A percentile compares a stretch with the other conserved stretches of the same genome.
phyloP scores from a whole-genome alignment of 2,797 vertebrate genomes.

The Myotis findleyi region DNA sequence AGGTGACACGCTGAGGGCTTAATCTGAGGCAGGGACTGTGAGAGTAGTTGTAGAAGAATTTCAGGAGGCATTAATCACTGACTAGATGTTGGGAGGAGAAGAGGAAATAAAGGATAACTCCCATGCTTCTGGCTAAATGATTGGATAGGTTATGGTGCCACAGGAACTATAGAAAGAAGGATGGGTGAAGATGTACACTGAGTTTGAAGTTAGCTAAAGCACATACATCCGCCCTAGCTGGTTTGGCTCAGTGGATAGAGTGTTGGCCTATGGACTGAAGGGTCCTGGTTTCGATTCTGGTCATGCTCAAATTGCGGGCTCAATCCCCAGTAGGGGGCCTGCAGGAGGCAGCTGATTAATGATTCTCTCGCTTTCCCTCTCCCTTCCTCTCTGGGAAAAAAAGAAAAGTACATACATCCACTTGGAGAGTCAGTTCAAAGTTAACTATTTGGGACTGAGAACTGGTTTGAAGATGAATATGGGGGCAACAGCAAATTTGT shows the following conservation, averaged over 20 bases:
- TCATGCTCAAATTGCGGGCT: too few species aligned
- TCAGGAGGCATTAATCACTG: conserved; percentile 1
- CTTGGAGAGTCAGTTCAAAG: neutral
- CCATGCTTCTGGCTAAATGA: neutral
- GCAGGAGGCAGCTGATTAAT: too few species aligned
- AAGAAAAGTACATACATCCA: neutral
- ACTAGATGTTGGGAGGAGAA: neutral
- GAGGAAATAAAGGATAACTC: neutral
- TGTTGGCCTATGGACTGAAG: too few species aligned
- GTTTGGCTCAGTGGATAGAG: too few species aligned
- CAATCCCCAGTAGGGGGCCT: too few species aligned
- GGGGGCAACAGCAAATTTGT: neutral
- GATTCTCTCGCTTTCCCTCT: too few species aligned
- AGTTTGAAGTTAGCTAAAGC: neutral
- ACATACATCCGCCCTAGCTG: neutral
- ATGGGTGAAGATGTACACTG: neutral
- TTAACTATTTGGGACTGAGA: neutral
- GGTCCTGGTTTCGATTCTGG: too few species aligned
- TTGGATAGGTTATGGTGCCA: neutral
- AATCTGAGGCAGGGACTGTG: neutral
- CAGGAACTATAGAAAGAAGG: neutral
- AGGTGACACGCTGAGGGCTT: neutral
- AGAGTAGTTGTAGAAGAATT: neutral
- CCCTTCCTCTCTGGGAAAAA: too few species aligned
- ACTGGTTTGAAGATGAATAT: neutral